Evolutionary conservation across 2,113 vertebrate genomes (phyloP), one percentile per base, ranked within the genome.

Genomic region (Raphicerus campestris): DNA sequence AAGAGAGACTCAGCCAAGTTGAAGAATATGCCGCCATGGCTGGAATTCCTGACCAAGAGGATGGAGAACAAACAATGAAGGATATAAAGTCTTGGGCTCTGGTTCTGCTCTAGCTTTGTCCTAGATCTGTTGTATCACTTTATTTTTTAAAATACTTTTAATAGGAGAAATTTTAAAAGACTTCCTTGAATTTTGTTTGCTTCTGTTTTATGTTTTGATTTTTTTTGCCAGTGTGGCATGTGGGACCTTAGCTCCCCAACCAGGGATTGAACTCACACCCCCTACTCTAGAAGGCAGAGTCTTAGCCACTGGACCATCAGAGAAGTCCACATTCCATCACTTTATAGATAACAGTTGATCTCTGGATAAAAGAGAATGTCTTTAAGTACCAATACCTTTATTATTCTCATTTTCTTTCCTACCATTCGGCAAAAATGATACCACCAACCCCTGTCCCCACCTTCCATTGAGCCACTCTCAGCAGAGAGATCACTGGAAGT

Each of bases 11-110:
- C 30, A 24, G 5, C 15, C 13, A 51, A 47, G 10, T 1, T n/a
- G n/a, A 39, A 85, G 80, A 75, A 55, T 0, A 8, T 0, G 3
- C 3, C 2, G 0, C 32, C 39, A 8, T 5, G 19, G 32, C 13
- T 30, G 35, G n/a, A 60, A 81, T 47, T 53, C 45, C 55, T n/a
- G 11, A 19, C 63, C 35, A 24, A 47, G 39, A 88, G 47, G 3
- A 11, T 2, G 6, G 28, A 49, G 84, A 82, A 60, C 2, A 53
- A 73, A 47, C n/a, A 16, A 42, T 8, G 9, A 28, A n/a, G 63
- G 24, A 35, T 49, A 2, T 35, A 20, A 63, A 13, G 32, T 49
- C 35, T 63, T 6, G 2, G 35, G 58, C 32, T 32, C 63, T 49
- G 51, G 19, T 39, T 30, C 28, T 87, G 63, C 20, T 55, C 49